These are phyloP conservation scores for Sapajus apella DNA, from an alignment of 2,113 vertebrate species.

Conservation along the genomic window DNA sequence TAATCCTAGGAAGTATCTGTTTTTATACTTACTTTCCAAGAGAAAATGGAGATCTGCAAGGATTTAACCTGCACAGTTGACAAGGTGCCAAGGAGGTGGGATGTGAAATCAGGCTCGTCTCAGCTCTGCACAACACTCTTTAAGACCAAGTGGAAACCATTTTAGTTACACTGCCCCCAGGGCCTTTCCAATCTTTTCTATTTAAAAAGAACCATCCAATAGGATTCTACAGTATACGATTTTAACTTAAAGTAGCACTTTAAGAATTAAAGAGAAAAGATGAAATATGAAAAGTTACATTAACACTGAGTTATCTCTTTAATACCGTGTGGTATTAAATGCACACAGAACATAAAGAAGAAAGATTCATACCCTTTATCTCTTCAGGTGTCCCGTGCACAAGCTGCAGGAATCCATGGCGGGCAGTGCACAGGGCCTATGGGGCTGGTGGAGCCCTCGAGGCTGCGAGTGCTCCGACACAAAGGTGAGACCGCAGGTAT, in stretches of 20 bases:
- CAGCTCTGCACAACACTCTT: not conserved
- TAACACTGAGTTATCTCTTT: not conserved
- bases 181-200: not conserved
- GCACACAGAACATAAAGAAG: not conserved
- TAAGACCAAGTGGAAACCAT: not conserved
- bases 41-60: too few species aligned
- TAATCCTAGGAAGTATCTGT: not conserved
- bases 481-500: not conserved
- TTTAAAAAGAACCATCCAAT: not conserved
- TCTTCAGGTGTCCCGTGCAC: not conserved
- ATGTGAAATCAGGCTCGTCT: too few species aligned
- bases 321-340: not conserved
- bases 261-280: not conserved
- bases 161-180: too few species aligned
- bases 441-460: fast-evolving
- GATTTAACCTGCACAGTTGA: not conserved
- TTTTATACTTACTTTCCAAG: not conserved
- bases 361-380: not conserved
- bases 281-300: not conserved
- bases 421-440: fast-evolving
- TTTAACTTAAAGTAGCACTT: not conserved
- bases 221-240: not conserved
- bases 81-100: not conserved
- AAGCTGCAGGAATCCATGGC: not conserved
- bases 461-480: not conserved